Evolutionary conservation across 2,113 vertebrate genomes (phyloP), one percentile per base, ranked within the genome.

Genomic region (Capra hircus): DNA sequence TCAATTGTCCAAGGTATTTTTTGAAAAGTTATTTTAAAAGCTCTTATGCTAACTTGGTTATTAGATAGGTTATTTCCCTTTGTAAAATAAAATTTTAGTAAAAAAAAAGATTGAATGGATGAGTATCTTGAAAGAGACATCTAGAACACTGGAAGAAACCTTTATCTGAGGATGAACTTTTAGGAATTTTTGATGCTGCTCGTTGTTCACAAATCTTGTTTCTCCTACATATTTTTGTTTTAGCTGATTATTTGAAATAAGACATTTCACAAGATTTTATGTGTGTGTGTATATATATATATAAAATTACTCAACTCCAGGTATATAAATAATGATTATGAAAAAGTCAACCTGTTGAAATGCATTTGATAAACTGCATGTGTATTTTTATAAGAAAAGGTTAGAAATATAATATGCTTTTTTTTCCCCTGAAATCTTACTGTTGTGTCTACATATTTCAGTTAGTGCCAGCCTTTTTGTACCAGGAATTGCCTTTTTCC

Each of bases 211-310:
- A 95, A 93, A 88, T 92, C 19, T 83, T 67, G 62, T 80, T 40
- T 86, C 87, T 90, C 64, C 15, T 84, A 64, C 57, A 33, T 92
- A 74, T 19, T 71, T 96, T 94, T 94, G 3, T 8, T 87, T 93
- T 88, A 64, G 67, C 36, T 71, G 7, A 91, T 59, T 85, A 78
- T 90, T 96, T 95, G 52, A 88, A 81, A 90, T 84, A 82, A 97
- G 71, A 83, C 33, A 36, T 59, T 62, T 80, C 50, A 89, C 9
- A 94, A 94, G 45, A 90, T 74, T 71, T 17, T 85, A 28, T 48
- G 53, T 19, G 5, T 81, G 45, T 57, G 19, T 55, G 0, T 57
- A 0, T 27, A 27, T 27, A 28, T 28, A 30, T 16, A 78, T 9
- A 80, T 28, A 17, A 1, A 80, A 27, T 85, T 74, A 74, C 82